Evolutionary conservation across 1,140 invertebrate species (phyloP), one percentile per base, ranked within the genome.

Genomic region (Teleogryllus occipitalis): DNA sequence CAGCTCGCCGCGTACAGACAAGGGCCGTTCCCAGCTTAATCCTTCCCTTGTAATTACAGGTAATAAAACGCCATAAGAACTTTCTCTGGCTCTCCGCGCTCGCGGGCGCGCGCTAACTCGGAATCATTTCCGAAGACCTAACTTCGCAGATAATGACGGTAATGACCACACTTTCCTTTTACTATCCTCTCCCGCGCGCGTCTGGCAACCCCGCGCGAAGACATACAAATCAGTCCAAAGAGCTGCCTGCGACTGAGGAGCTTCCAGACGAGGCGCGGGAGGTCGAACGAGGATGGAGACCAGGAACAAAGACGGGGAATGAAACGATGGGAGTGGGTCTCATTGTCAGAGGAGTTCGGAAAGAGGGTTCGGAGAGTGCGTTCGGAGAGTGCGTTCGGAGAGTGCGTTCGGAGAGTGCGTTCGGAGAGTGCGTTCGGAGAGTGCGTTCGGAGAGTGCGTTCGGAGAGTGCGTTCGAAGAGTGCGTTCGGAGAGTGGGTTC

Each of bases 41-140:
- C 54, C 54, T 65, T 18, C 54, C 18, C 10, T 65, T 65, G 54
- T 65, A 65, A 65, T 65, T 65, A 65, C 54, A 65, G 54, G 54
- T 65, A 65, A 65, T 65, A 65, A 65, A 65, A 65, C 54, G 54
- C 54, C 54, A 65, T 65, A 65, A 65, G 54, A 65, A 65, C 54
- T 65, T 65, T 65, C 54, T 65, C 54, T 18, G 54, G 54, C 10
- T 10, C 54, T 10, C 54, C 18, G 10, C 54, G 54, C 10, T 14
- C 54, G 54, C 27, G 27, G 27, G 27, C 27, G 54, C 54, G 10
- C 54, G 54, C 54, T 10, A 65, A 65, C 54, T 65, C 54, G 18
- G 54, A 65, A 65, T 65, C 54, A 65, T 65, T 65, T 14, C 54
- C 54, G 54, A 65, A 65, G 54, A 65, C 54, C 54, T 65, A 65